phyloP scores from a whole-genome alignment of 2,797 vertebrate species.

The Cynodonichthys magdalenae region DNA sequence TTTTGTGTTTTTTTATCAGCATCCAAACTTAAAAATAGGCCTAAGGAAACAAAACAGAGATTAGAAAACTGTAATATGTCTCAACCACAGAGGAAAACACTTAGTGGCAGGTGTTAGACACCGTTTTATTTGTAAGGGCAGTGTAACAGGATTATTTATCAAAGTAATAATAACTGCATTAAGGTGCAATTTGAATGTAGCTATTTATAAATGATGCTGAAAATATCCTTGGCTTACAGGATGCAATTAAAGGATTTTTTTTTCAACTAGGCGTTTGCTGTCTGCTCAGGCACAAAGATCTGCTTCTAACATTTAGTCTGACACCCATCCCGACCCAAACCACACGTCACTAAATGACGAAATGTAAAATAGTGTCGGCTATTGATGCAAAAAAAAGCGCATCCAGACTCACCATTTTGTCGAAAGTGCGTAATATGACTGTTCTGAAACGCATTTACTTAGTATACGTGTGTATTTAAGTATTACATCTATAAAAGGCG shows the following conservation, averaged over 20 bases:
- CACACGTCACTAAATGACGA: constrained; percentile 64
- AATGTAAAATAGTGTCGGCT: constrained; percentile 24
- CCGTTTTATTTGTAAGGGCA: not conserved
- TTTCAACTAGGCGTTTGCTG: no score
- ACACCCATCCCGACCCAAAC: constrained; percentile 40
- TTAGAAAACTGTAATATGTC: constrained; percentile 1
- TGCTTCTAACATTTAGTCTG: constrained; percentile 30
- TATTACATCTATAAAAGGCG: not conserved
- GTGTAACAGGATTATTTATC: constrained; percentile 3
- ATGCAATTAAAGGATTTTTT: no score
- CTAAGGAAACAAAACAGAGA: no score
- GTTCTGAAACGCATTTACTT: not conserved
- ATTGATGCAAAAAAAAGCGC: constrained; percentile 43
- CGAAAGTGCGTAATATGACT: constrained; percentile 22
- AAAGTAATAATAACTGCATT: not conserved
- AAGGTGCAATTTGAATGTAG: not conserved
- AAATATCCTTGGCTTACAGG: not conserved
- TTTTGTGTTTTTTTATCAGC: no score
- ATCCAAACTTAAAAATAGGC: no score
- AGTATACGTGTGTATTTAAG: not conserved
- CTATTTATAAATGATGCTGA: no score
- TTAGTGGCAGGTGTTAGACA: not conserved
- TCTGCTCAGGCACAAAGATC: not conserved
- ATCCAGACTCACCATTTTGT: constrained; percentile 12
- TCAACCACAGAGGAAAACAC: constrained; percentile 33